Conservation (phyloP, 1,140 invertebrate species). For the Chrysomallon squamiferum region DNA sequence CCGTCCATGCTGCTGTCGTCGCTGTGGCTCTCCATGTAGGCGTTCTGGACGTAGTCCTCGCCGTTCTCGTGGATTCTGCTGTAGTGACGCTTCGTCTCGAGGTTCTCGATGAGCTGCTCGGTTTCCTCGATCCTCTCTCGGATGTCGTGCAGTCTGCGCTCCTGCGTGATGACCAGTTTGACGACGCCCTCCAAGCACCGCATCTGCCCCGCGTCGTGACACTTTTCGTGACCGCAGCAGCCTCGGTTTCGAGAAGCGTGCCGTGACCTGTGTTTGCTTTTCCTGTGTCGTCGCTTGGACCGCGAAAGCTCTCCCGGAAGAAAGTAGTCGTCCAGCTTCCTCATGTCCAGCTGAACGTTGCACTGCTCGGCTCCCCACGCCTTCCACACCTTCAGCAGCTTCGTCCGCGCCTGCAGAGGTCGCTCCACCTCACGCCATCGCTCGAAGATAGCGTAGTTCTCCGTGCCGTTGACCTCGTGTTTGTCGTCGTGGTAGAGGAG, state of each 20-base stretch:
- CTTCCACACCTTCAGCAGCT: slow-evolving; percentile 76
- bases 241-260: slow-evolving; percentile 21
- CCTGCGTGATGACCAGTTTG: slow-evolving; percentile 80
- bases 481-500: slow-evolving; percentile 65
- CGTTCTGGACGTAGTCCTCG: slow-evolving; percentile 81
- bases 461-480: slow-evolving; percentile 50
- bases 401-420: slow-evolving; percentile 72
- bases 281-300: slow-evolving; percentile 43
- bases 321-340: slow-evolving; percentile 51
- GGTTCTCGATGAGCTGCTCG: slow-evolving; percentile 77
- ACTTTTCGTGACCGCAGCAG: slow-evolving; percentile 18
- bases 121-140: slow-evolving; percentile 72
- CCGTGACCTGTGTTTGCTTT: slow-evolving; percentile 17
- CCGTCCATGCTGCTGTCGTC: slow-evolving; percentile 57
- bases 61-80: slow-evolving; percentile 76
- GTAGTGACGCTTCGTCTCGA: slow-evolving; percentile 78
- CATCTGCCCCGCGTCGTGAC: slow-evolving; percentile 22
- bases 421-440: slow-evolving; percentile 72
- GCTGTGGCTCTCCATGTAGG: slow-evolving; percentile 70
- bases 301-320: slow-evolving; percentile 43
- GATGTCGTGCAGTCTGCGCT: slow-evolving; percentile 80
- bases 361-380: slow-evolving; percentile 77
- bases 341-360: slow-evolving; percentile 70
- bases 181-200: slow-evolving; percentile 71
- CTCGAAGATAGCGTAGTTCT: slow-evolving; percentile 58